Percentiles rank a stretch among this genome's conserved stretches.
phyloP scores from a whole-genome alignment of 92 coral and sea anemone species.

The Virgularia gustaviana region DNA sequence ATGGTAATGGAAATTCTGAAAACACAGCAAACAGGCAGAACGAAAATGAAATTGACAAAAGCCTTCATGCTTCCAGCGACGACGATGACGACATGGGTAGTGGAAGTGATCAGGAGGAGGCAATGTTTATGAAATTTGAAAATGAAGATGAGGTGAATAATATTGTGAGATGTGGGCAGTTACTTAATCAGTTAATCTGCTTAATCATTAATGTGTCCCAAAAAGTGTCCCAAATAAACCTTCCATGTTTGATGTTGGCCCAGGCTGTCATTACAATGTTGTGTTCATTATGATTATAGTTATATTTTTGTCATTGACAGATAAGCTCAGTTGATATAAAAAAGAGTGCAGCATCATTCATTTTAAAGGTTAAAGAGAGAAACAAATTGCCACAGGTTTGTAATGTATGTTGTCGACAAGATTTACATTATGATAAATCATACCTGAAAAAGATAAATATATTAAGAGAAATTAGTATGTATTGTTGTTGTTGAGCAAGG shows the following conservation, averaged over 20 bases:
- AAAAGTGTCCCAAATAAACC: too few relatives aligned
- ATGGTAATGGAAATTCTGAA: not conserved
- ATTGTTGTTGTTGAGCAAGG: not conserved
- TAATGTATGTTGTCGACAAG: not conserved
- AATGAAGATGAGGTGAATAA: too few relatives aligned
- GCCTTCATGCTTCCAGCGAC: not conserved
- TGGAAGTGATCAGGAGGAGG: too few relatives aligned
- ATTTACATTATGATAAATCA: not conserved
- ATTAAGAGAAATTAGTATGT: not conserved
- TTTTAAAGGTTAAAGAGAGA: not conserved
- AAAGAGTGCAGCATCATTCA: slow-evolving; percentile 6
- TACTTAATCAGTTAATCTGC: too few relatives aligned
- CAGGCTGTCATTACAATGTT: not conserved
- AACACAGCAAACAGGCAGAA: slow-evolving; percentile 4
- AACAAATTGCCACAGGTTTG: slow-evolving; percentile 8
- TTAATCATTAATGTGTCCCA: too few relatives aligned
- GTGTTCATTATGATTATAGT: not conserved
- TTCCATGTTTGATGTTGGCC: not conserved
- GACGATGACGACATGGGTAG: too few relatives aligned
- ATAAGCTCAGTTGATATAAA: slow-evolving; percentile 3
- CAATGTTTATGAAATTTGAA: too few relatives aligned
- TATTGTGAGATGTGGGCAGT: too few relatives aligned
- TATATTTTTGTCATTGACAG: too few relatives aligned
- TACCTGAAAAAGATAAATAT: not conserved
- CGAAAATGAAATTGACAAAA: not conserved